These are phyloP conservation scores for Dipus sagitta DNA, from an alignment of 2,797 vertebrate species.

Conservation along the genomic window DNA sequence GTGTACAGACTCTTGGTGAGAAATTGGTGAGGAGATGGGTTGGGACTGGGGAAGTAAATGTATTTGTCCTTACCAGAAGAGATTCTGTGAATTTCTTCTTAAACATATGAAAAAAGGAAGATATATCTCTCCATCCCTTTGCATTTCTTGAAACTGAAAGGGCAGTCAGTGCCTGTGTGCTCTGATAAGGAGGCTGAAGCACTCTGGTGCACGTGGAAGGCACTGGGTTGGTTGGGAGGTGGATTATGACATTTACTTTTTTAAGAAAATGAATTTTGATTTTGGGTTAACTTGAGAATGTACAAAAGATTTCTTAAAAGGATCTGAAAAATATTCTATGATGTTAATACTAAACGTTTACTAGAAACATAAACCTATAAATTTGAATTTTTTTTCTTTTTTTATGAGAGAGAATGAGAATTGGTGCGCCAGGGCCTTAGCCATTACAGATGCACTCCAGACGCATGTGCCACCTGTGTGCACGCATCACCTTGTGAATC, in stretches of 20 bases:
- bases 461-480: too few species aligned
- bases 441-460: too few species aligned
- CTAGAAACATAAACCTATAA: constrained; percentile 47
- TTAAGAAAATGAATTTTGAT: constrained; percentile 45
- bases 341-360: constrained; percentile 53
- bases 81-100: neutral
- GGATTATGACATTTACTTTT: constrained; percentile 49
- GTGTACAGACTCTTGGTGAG: neutral
- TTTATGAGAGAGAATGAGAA: too few species aligned
- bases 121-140: neutral
- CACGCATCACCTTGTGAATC: too few species aligned
- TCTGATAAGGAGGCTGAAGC: neutral
- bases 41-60: neutral
- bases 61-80: neutral
- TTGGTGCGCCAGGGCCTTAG: too few species aligned
- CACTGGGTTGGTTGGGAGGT: neutral
- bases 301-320: constrained; percentile 25
- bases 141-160: neutral
- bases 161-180: neutral
- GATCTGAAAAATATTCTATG: neutral
- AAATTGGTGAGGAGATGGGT: neutral
- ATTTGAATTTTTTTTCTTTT: constrained; percentile 14
- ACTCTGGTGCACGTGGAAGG: neutral
- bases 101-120: neutral
- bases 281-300: constrained; percentile 39